Evolutionary conservation across 2,888 invertebrate species (phyloP).

Genomic region (Nymphalis polychloros): DNA sequence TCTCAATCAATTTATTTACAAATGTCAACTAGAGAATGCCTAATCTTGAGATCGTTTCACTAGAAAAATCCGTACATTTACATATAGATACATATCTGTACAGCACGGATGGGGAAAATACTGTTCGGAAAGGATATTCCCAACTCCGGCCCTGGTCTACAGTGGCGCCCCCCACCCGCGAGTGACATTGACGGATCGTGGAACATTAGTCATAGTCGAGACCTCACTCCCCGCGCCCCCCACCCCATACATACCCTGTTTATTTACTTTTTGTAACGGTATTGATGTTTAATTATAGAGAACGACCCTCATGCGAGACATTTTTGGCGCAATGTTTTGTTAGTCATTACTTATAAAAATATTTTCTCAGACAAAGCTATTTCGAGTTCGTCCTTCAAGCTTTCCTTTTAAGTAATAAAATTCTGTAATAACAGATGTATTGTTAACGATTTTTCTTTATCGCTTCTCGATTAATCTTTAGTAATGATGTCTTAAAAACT

Average conservation of each 20-base stretch:
- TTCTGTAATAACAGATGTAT: slow-evolving; percentile 19
- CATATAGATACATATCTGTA: slow-evolving; percentile 73
- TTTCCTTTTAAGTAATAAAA: slow-evolving; percentile 12
- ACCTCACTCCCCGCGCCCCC: slow-evolving; percentile 74
- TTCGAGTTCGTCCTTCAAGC: slow-evolving; percentile 31
- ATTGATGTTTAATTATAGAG: slow-evolving; percentile 82
- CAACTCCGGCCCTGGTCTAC: slow-evolving; percentile 70
- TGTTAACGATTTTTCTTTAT: slow-evolving; percentile 25
- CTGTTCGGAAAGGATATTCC: slow-evolving; percentile 72
- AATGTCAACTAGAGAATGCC: slow-evolving; percentile 31
- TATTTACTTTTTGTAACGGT: slow-evolving; percentile 82
- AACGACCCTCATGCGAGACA: slow-evolving; percentile 70
- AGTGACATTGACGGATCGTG: slow-evolving; percentile 86
- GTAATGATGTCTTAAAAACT: slow-evolving; percentile 22
- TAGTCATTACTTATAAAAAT: slow-evolving; percentile 35
- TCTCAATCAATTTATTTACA: slow-evolving; percentile 31
- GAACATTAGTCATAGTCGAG: slow-evolving; percentile 86
- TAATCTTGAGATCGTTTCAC: slow-evolving; percentile 39
- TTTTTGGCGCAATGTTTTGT: slow-evolving; percentile 73
- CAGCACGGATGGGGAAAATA: slow-evolving; percentile 68
- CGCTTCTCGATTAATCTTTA: slow-evolving; percentile 29
- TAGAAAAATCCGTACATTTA: slow-evolving; percentile 62
- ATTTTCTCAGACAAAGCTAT: slow-evolving; percentile 25
- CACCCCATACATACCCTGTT: slow-evolving; percentile 76
- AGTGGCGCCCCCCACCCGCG: slow-evolving; percentile 73